These are phyloP conservation scores for Capreolus pygargus DNA, from an alignment of 2,113 vertebrate species.

Conservation along the genomic window DNA sequence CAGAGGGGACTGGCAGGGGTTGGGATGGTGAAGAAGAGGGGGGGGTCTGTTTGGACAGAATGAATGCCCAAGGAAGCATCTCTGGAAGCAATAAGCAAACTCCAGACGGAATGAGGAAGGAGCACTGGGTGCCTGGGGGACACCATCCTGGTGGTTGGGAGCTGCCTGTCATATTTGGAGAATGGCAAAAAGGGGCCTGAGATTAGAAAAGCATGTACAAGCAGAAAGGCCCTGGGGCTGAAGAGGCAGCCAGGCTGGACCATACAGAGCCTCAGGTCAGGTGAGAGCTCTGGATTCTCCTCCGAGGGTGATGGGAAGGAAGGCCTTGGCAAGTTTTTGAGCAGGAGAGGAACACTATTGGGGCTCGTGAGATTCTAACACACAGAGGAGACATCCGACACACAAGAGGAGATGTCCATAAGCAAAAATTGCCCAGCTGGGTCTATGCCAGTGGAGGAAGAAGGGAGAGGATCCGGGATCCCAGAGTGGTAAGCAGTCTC, in stretches of 20 bases:
- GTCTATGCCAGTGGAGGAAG: background rate
- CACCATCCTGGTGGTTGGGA: background rate
- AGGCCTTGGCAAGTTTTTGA: background rate
- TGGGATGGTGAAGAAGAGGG: background rate
- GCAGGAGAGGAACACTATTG: background rate
- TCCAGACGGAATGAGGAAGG: background rate
- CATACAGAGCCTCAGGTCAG: background rate
- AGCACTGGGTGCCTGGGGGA: background rate
- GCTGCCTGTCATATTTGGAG: background rate
- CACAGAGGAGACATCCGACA: background rate
- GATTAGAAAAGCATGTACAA: background rate
- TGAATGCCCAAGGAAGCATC: background rate
- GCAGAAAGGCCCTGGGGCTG: background rate
- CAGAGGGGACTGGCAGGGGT: background rate
- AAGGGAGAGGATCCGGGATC: too few relatives aligned
- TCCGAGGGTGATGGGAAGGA: background rate
- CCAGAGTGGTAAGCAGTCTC: background rate
- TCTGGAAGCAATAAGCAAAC: background rate
- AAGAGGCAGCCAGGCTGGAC: background rate
- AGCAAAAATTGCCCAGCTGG: background rate
- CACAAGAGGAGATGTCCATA: background rate
- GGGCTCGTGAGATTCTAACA: background rate
- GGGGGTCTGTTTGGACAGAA: background rate
- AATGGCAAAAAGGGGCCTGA: background rate
- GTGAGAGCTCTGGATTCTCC: background rate